Evolutionary conservation across 2,797 vertebrate species (phyloP).

Genomic region (Platyrinchus mystaceus): DNA sequence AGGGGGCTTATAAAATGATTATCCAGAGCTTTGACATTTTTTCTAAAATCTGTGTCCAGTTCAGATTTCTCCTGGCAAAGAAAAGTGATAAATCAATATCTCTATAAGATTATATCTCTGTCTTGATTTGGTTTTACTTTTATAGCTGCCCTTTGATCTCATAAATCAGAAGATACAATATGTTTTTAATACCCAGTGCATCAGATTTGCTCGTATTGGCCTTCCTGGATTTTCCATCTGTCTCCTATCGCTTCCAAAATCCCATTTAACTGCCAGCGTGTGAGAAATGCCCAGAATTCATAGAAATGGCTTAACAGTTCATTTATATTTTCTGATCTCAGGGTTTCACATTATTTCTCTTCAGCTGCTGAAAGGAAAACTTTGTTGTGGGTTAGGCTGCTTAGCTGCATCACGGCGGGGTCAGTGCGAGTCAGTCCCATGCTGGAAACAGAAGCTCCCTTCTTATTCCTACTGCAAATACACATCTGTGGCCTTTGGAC

Average conservation of each 20-base stretch:
- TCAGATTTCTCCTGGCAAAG: background rate
- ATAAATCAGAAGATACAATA: background rate
- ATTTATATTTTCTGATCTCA: background rate
- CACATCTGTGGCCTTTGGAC: background rate
- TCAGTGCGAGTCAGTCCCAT: background rate
- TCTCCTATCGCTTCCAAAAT: background rate
- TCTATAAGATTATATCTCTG: background rate
- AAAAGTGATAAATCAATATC: background rate
- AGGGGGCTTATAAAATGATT: background rate
- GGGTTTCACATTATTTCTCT: background rate
- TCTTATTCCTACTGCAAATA: background rate
- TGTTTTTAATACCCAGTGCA: background rate
- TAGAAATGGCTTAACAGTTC: background rate
- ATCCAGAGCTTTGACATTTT: background rate
- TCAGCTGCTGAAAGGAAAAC: background rate
- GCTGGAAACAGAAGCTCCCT: background rate
- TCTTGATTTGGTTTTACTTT: background rate
- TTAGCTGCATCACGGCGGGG: background rate
- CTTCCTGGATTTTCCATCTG: constrained; percentile 3
- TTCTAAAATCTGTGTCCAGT: background rate
- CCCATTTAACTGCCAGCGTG: background rate
- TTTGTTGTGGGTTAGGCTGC: background rate
- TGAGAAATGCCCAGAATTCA: background rate
- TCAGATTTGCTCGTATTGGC: background rate
- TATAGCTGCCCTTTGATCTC: background rate